Base-by-base conservation (phyloP, 2,888 invertebrate genomes). In the Pristionchus entomophagus region DNA sequence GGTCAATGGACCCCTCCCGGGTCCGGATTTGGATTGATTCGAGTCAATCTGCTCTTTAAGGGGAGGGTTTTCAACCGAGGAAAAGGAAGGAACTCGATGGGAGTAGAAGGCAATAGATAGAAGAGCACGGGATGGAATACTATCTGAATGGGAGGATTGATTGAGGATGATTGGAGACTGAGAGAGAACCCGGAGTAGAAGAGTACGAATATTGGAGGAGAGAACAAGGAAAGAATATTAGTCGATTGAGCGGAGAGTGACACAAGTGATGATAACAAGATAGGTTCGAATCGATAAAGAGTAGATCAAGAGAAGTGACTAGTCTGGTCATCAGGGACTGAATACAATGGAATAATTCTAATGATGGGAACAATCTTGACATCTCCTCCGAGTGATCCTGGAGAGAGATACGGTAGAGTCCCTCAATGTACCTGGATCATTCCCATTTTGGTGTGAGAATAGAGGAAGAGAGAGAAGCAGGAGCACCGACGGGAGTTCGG, bases 341-440 rank as follows among this genome's bases (percentile, higher is more conserved):
- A 29, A 38, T 81, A 81, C 35, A 81, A 59, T 14, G 81, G 81
- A 12, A 81, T 29, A 35, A 81, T 53, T 81, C 59, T 53, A 14
- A 26, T 38, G 17, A 19, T 3, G 2, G 53, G 53, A 4, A 35
- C 38, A 29, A 56, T 53, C 1, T 35, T n/a, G 17, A 81, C 56
- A 56, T 81, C 81, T n/a, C 81, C 81, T 35, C 81, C 81, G 17
- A 81, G 81, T 38, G 81, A 56, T 26, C 38, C 81, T 32, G 81
- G 56, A n/a, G 49, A 49, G 38, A 81, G 81, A 49, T 56, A 81
- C 14, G 81, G 81, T 8, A 81, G 81, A 32, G 81, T 35, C 56
- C 81, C 35, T 35, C 56, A n/a, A 19, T 26, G n/a, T 22, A 5
- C 81, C 81, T 1, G 81, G 81, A 38, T 81, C 81, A 32, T 26